These are phyloP conservation scores for Orthonevra nobilis DNA, from an alignment of 2,888 invertebrate species.

Conservation along the genomic window DNA sequence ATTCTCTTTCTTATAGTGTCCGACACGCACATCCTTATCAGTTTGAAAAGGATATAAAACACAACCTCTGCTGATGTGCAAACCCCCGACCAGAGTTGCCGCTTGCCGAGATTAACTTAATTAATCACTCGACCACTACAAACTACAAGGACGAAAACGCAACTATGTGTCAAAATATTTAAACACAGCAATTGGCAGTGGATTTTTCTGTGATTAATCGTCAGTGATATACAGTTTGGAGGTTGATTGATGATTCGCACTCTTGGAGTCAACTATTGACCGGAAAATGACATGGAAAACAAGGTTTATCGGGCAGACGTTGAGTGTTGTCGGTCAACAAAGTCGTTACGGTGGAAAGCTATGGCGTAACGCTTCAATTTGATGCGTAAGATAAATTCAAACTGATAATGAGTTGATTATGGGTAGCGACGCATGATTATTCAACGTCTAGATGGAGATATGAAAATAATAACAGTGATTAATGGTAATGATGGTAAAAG, in stretches of 20 bases:
- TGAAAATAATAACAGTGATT: slow-evolving; percentile 24
- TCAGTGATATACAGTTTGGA: slow-evolving; percentile 50
- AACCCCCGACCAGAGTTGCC: slow-evolving; percentile 28
- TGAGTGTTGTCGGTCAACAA: slow-evolving; percentile 5
- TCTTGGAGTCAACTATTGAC: slow-evolving; percentile 50
- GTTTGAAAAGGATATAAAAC: slow-evolving; percentile 13
- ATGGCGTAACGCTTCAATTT: slow-evolving; percentile 51
- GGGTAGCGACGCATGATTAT: slow-evolving; percentile 18
- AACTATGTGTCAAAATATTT: slow-evolving; percentile 48
- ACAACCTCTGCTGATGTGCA: slow-evolving; percentile 37
- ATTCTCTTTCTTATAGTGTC: slow-evolving; percentile 34
- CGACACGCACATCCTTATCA: slow-evolving; percentile 16
- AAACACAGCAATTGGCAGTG: slow-evolving; percentile 67
- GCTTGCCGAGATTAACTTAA: slow-evolving; percentile 55
- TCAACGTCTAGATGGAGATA: slow-evolving; percentile 26
- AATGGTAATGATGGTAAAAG: background rate
- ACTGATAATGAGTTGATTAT: slow-evolving; percentile 22
- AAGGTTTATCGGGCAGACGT: slow-evolving; percentile 26
- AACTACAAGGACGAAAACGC: slow-evolving; percentile 20
- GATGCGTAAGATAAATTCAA: slow-evolving; percentile 34
- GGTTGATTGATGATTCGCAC: slow-evolving; percentile 61
- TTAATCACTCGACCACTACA: slow-evolving; percentile 54
- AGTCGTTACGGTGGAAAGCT: too few species aligned
- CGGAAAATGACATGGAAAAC: slow-evolving; percentile 35
- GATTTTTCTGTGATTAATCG: slow-evolving; percentile 65